Conservation (phyloP, 2,888 invertebrate species). For the Eumacrocentrus americanus region DNA sequence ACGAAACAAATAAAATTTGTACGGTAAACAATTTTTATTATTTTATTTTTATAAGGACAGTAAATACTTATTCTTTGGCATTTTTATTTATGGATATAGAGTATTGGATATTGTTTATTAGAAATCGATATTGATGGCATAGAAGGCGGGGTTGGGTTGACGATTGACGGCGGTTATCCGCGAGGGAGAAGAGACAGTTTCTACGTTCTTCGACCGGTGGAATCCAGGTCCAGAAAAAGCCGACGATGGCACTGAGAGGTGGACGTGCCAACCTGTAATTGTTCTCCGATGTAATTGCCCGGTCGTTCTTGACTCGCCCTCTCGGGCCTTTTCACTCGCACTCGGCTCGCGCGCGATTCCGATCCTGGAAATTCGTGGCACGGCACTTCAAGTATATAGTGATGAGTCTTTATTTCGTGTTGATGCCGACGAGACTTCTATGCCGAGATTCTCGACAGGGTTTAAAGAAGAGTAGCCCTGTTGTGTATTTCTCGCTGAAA, state of each 20-base stretch:
- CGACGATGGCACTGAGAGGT: constrained; percentile 44
- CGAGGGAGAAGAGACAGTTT: constrained; percentile 40
- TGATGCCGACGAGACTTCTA: neutral
- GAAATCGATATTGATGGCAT: neutral
- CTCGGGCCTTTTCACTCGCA: neutral
- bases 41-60: neutral
- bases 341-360: constrained; percentile 11
- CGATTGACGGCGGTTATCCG: neutral
- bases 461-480: too few relatives aligned
- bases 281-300: constrained; percentile 56
- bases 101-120: neutral
- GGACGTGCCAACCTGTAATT: constrained; percentile 57
- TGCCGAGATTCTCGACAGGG: constrained; percentile 4
- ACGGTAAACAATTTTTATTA: neutral
- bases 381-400: constrained; percentile 12
- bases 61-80: neutral
- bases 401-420: neutral
- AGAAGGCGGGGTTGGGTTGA: constrained; percentile 1
- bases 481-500: constrained; percentile 1
- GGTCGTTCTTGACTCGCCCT: constrained; percentile 17
- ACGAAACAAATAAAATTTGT: constrained; percentile 7
- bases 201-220: constrained; percentile 43
- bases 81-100: neutral
- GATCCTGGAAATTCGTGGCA: constrained; percentile 18
- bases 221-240: constrained; percentile 51